phyloP scores from a whole-genome alignment of 2,888 invertebrate species.

The Andricus quercusramuli region DNA sequence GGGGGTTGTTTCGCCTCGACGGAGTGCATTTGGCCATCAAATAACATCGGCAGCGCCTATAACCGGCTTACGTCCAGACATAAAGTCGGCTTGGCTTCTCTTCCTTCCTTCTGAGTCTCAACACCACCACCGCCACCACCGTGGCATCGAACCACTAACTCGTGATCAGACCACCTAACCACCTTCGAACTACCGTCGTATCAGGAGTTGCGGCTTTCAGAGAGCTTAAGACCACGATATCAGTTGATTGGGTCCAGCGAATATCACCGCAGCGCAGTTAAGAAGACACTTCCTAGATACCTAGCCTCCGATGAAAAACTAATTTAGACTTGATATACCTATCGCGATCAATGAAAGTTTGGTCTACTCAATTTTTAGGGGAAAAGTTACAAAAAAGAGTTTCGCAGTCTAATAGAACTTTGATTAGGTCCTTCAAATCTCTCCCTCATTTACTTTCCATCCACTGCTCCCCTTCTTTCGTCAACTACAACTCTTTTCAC shows the following conservation, averaged over 20 bases:
- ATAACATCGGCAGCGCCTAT: conserved; percentile 78
- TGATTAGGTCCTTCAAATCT: too few relatives aligned
- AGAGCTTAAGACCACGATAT: conserved; percentile 75
- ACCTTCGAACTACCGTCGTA: conserved; percentile 72
- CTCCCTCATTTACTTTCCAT: too few relatives aligned
- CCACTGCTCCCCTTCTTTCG: too few relatives aligned
- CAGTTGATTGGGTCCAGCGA: conserved; percentile 74
- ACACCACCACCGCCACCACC: conserved; percentile 51
- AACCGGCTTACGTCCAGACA: conserved; percentile 78
- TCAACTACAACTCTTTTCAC: too few relatives aligned
- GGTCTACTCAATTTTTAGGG: background rate
- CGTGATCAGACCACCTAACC: conserved; percentile 76
- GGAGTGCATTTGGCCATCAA: conserved; percentile 79
- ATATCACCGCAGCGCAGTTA: conserved; percentile 20
- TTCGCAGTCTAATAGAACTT: too few relatives aligned
- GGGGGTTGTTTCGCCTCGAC: conserved; percentile 67
- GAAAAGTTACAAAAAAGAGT: too few relatives aligned
- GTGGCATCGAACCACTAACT: conserved; percentile 75
- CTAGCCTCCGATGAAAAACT: conserved; percentile 14
- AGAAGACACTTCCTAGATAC: background rate
- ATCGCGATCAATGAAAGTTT: background rate
- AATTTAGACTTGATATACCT: background rate
- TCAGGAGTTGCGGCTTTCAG: conserved; percentile 76
- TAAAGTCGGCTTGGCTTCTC: conserved; percentile 76
- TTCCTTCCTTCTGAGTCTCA: conserved; percentile 63